Base-by-base conservation (phyloP, 2,888 invertebrate genomes). In the Aromia moschata region DNA sequence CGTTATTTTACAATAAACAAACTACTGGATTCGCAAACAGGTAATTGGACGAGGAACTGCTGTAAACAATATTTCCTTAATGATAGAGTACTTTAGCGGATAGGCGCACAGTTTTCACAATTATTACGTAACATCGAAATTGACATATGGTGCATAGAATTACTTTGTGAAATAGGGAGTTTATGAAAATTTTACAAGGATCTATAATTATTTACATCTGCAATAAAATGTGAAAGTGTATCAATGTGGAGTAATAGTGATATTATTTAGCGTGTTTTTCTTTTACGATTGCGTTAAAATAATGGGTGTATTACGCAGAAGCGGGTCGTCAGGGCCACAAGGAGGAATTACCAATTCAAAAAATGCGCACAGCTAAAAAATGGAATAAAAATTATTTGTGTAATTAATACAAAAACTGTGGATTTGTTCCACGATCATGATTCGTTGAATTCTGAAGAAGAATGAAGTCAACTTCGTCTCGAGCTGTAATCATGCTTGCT, bases 191-290 rank as follows among this genome's bases (percentile, higher is more conserved):
- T 41, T 2, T 31, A 31, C 16, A n/a, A 9, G 11, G 16, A 40
- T 41, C 17, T 31, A 41, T 31, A 40, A 52, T 52, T 41, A 52
- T 31, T 31, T 51, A 51, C 25, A 40, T 54, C 37, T 58, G 52
- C 46, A 55, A 54, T 83, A 83, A 56, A 81, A 81, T 2, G 83
- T 82, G 33, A 83, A 83, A 79, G 83, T 83, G 11, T 33, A 57
- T 57, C 45, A 25, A 37, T 38, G n/a, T 51, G 45, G 43, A 25
- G 7, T 7, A 25, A 25, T 7, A 25, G 7, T 7, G 25, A 25
- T 25, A 25, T 25, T 25, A 25, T 25, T 25, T 25, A 25, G 7
- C 7, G 7, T 5, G 7, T 25, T 25, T 25, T 25, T 0, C 1
- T 20, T 12, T n/a, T n/a, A n/a, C n/a, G n/a, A n/a, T n/a, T n/a